Conservation (phyloP, 2,888 invertebrate species). For the Saturnia pavonia region DNA sequence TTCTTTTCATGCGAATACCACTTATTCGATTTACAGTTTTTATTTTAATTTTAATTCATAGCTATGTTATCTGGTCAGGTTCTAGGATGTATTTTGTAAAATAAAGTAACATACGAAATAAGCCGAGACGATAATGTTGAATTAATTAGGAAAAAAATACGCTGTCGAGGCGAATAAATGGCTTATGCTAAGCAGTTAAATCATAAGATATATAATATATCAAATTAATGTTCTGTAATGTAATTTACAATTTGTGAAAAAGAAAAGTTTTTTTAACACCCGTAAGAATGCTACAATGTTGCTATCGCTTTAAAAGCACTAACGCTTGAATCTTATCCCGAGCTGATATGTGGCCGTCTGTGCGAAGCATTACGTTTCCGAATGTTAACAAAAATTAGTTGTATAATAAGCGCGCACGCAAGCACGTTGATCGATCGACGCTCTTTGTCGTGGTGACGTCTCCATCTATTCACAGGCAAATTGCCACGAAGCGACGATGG, state of each 20-base stretch:
- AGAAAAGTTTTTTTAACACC: neutral
- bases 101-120: too few relatives aligned
- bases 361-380: constrained; percentile 19
- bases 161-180: too few relatives aligned
- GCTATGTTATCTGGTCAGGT: too few relatives aligned
- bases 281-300: too few relatives aligned
- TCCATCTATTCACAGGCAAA: constrained; percentile 77
- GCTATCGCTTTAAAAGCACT: neutral
- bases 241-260: neutral
- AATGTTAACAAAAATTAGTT: constrained; percentile 23
- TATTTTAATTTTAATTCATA: too few relatives aligned
- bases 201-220: too few relatives aligned
- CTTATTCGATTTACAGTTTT: too few relatives aligned
- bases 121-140: too few relatives aligned
- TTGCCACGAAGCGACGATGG: constrained; percentile 55
- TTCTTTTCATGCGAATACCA: too few relatives aligned
- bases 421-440: constrained; percentile 73
- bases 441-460: constrained; percentile 78
- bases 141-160: too few relatives aligned
- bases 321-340: neutral
- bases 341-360: neutral
- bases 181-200: too few relatives aligned
- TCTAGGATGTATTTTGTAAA: too few relatives aligned
- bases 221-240: neutral
- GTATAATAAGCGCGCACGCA: constrained; percentile 46